A percentile compares a stretch with the other conserved stretches of the same genome.
phyloP scores from a whole-genome alignment of 2,888 invertebrate genomes.

The Tromatobia lineatoria region DNA sequence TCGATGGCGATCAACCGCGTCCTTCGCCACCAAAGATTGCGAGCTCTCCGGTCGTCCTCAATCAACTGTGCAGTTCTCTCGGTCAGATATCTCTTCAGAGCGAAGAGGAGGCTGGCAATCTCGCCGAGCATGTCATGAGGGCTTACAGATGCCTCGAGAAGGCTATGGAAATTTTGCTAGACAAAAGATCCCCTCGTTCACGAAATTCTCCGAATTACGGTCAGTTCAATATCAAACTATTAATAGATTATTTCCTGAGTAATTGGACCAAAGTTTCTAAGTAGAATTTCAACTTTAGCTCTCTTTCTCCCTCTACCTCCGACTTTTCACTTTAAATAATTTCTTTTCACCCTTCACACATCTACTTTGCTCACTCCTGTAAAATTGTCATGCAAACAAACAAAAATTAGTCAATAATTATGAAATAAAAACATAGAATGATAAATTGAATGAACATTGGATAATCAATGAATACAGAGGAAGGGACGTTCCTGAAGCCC shows the following conservation, averaged over 20 bases:
- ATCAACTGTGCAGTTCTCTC: conserved; percentile 74
- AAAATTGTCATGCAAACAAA: no score
- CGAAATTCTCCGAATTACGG: conserved; percentile 45
- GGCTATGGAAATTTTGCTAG: conserved; percentile 67
- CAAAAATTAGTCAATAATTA: not conserved
- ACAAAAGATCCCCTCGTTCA: conserved; percentile 55
- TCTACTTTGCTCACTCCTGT: no score
- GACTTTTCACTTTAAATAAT: not conserved
- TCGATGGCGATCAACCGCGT: conserved; percentile 72
- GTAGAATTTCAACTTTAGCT: not conserved
- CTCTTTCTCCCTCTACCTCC: not conserved
- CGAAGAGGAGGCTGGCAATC: conserved; percentile 66
- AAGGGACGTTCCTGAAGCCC: conserved; percentile 66
- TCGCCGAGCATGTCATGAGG: conserved; percentile 72
- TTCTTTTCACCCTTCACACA: no score
- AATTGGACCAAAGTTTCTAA: no score
- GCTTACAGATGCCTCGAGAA: conserved; percentile 72
- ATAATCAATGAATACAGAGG: conserved; percentile 15
- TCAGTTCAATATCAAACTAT: conserved; percentile 14
- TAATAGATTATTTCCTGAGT: no score
- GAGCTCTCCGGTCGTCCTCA: conserved; percentile 72
- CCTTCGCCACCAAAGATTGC: conserved; percentile 74
- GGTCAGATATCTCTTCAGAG: conserved; percentile 75
- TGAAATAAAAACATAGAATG: not conserved
- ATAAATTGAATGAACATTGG: not conserved